A percentile compares a stretch with the other conserved stretches of the same genome.
phyloP scores from a whole-genome alignment of 2,113 vertebrate species.

The Cercopithecus mona region DNA sequence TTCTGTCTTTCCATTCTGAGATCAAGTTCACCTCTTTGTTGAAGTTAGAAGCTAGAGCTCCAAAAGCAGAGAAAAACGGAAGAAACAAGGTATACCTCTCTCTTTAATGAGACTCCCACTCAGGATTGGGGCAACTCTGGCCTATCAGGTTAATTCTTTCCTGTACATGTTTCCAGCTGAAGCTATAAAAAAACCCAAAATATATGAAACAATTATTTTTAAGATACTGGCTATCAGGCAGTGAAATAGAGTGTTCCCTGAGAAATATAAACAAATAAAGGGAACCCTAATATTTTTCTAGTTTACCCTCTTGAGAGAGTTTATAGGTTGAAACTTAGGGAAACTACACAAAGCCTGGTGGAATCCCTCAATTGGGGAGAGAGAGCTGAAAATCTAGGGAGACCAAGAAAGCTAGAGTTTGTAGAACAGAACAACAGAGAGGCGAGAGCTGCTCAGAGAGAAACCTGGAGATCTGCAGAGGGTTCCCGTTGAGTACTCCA shows the following conservation, averaged over 20 bases:
- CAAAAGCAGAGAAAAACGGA: neutral
- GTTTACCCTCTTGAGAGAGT: neutral
- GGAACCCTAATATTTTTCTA: neutral
- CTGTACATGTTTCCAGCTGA: neutral
- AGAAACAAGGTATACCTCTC: neutral
- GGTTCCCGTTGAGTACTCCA: neutral
- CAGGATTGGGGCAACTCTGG: neutral
- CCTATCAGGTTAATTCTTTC: neutral
- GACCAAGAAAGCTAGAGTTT: neutral
- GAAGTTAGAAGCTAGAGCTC: neutral
- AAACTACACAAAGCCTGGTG: neutral
- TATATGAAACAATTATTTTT: neutral
- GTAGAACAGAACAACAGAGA: neutral
- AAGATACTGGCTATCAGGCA: neutral
- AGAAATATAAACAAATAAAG: neutral
- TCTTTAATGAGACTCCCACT: neutral
- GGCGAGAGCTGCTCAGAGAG: neutral
- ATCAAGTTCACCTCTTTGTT: neutral
- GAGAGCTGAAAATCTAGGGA: neutral
- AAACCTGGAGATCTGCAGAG: neutral
- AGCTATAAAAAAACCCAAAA: neutral
- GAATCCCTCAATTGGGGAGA: neutral
- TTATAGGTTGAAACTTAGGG: neutral
- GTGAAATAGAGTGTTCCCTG: neutral
- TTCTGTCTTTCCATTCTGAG: neutral